Evolutionary conservation across 2,797 vertebrate genomes (phyloP), one percentile per base, ranked within the genome.

Genomic region (Betta splendens): DNA sequence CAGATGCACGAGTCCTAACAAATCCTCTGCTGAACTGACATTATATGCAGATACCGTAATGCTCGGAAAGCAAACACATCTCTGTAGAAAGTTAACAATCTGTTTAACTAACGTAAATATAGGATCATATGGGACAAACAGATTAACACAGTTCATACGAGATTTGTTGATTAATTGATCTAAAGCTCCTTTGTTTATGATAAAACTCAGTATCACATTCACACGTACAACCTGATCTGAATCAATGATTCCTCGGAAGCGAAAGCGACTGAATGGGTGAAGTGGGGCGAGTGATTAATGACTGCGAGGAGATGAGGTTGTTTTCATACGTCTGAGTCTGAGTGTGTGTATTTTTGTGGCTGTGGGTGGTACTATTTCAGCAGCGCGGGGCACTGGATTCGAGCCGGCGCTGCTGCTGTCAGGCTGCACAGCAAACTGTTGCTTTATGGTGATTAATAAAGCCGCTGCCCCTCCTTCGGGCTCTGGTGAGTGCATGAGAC

Each of bases 381-480:
- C 32, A 25, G 50, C 64, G 37, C 37, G 59, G 55, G 42, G 39
- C 28, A 25, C 17, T 61, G 65, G 52, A 66, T 72, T 58, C 64
- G 57, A 28, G 54, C 21, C 49, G 53, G 45, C 46, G 21, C 12
- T 42, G 39, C 26, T 26, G 67, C 60, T 72, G 64, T 71, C 38
- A 60, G 45, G 49, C 46, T 62, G 67, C 77, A 75, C 62, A 66
- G 53, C 56, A 80, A 67, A 76, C 66, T 72, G 61, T 54, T 5
- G 22, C 54, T 74, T 63, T 47, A 45, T 72, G 36, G 13, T 66
- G 79, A 78, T 77, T 77, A 69, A 72, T 59, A 70, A 58, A 69
- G 47, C 45, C 36, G 61, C 35, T 23, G 43, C 7, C 37, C 65
- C 48, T 17, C 54, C 49, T 52, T 20, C 20, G 15, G 29, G 51